Percentiles rank a stretch among this genome's conserved stretches.
Evolutionary conservation across 2,888 invertebrate genomes (phyloP).

Genomic region (Chloromyia formosa): DNA sequence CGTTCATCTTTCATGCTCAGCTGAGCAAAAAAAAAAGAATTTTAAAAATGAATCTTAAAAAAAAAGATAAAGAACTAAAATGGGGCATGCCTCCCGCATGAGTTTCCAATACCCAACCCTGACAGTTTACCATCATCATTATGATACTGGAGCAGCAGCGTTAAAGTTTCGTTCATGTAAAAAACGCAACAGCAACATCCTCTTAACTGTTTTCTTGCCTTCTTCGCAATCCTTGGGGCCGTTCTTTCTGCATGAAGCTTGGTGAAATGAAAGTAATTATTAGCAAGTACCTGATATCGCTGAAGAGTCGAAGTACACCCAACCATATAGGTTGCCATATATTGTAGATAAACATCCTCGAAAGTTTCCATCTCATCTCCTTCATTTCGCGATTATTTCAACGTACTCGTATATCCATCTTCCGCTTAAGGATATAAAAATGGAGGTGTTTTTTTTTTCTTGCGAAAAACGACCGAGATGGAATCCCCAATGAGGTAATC

Average conservation of each 20-base stretch:
- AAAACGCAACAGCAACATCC: constrained; percentile 18
- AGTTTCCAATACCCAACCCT: too few relatives aligned
- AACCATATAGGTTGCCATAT: too few relatives aligned
- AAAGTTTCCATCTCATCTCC: constrained; percentile 26
- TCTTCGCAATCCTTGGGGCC: neutral
- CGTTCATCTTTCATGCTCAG: constrained; percentile 3
- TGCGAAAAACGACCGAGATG: too few relatives aligned
- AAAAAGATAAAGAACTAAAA: neutral
- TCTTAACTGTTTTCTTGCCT: constrained; percentile 10
- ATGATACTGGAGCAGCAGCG: neutral
- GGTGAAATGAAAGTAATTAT: constrained; percentile 29
- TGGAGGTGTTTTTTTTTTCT: neutral
- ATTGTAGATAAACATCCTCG: constrained; percentile 2
- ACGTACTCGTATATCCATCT: neutral
- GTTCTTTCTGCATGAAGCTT: neutral
- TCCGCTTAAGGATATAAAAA: constrained; percentile 1
- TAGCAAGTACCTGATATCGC: constrained; percentile 8
- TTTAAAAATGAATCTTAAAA: neutral
- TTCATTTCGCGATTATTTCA: constrained; percentile 16
- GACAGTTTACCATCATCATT: neutral
- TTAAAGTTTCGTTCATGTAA: neutral
- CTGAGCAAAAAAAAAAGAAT: neutral
- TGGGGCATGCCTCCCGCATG: too few relatives aligned
- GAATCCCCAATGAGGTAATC: neutral
- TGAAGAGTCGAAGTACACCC: neutral